phyloP scores from a whole-genome alignment of 2,113 vertebrate species.

The Cercocebus atys region DNA sequence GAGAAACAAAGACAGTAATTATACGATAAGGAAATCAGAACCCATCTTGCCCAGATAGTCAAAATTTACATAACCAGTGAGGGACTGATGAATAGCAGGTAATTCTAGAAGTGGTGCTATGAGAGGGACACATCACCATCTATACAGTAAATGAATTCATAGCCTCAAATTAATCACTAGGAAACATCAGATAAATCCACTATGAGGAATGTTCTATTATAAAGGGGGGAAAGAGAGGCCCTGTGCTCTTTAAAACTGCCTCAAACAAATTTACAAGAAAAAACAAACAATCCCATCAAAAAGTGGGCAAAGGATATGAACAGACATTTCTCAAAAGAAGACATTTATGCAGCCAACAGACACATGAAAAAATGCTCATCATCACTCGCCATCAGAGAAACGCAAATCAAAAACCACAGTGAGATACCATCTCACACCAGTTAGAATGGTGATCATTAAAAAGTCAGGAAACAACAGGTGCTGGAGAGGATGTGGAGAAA shows the following conservation, averaged over 20 bases:
- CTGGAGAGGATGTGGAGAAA: no score
- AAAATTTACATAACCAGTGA: conserved; percentile 11
- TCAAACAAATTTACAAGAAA: no score
- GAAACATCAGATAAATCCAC: conserved; percentile 5
- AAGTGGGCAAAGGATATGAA: no score
- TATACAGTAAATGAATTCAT: background rate
- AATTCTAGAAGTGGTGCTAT: background rate
- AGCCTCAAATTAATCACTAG: background rate
- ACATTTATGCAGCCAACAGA: no score
- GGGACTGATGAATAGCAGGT: background rate
- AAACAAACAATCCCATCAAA: no score
- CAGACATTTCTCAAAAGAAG: no score
- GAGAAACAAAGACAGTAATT: background rate
- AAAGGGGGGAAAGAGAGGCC: background rate
- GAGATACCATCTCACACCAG: no score
- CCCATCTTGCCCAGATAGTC: background rate
- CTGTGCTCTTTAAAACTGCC: background rate
- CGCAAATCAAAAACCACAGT: no score
- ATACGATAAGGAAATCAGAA: background rate
- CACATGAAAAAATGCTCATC: no score
- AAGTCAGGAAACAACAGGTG: no score
- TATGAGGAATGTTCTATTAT: background rate
- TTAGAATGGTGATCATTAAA: no score
- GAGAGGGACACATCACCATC: background rate
- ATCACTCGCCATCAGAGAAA: no score